Base-by-base conservation (phyloP, 2,888 invertebrate species). In the Dasysyrphus tricinctus region DNA sequence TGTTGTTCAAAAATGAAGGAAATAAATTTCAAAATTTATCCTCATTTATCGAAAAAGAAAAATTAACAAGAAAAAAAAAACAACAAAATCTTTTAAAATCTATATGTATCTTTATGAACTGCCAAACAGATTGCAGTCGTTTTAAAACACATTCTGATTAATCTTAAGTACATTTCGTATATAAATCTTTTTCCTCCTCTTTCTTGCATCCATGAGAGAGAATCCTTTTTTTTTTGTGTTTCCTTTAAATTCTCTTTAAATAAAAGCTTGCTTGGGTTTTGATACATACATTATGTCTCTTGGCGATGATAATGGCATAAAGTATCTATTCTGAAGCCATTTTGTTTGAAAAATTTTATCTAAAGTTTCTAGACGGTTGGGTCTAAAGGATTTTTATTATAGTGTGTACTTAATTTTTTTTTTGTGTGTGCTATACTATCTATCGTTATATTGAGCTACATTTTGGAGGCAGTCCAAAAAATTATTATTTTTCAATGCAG, bases 301-400 rank as follows among this genome's bases (percentile, higher is more conserved):
- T 19, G 59, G 32, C 12, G 29, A 37, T 61, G 34, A 32, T 54
- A 19, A 39, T 61, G 80, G 9, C 32, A 47, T 29, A 32, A 61
- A 12, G 56, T 37, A 32, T 59, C 73, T 44, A 19, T 59, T 72
- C 19, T 82, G 67, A 76, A 76, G 37, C 59, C 54, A 37, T 73
- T 84, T 80, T 54, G 63, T 59, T 72, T 80, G 54, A 37, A 54
- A 54, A 49, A 73, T 76, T 57, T 76, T 84, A 84, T 84, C 84
- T 82, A 32, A 84, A 80, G 59, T 84, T 84, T 84, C 84, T 84
- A 84, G 80, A 80, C 80, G 84, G 76, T 72, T 84, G 80, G 76
- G 44, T 59, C 73, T 76, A 19, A 49, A 42, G 39, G 47, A 51
- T 14, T 39, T n/a, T 61, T 59, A 12, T 73, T 74, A 61, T 74